Evolutionary conservation across 2,113 vertebrate species (phyloP).

Genomic region (Thinocorus orbignyianus): DNA sequence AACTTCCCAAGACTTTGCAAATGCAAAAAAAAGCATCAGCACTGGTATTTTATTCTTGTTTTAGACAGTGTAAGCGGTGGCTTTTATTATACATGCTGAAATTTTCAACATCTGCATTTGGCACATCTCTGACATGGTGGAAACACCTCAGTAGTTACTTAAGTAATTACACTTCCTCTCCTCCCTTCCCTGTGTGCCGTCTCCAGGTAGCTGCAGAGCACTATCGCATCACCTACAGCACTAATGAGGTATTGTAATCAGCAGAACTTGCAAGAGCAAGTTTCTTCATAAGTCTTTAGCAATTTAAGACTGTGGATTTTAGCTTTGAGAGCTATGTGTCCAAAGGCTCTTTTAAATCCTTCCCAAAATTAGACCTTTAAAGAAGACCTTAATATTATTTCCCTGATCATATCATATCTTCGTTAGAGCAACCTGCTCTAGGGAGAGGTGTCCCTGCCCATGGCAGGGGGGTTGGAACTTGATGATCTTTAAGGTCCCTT

Average conservation of each 20-base stretch:
- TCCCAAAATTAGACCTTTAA: neutral
- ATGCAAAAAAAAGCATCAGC: neutral
- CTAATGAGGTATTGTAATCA: neutral
- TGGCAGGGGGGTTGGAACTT: no score
- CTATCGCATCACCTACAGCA: neutral
- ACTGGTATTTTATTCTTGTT: neutral
- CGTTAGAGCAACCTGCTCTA: no score
- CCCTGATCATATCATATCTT: neutral
- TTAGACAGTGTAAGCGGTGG: neutral
- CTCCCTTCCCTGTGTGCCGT: fast-evolving
- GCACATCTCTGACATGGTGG: neutral
- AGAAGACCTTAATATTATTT: neutral
- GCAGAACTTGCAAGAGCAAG: neutral
- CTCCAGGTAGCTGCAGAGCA: neutral
- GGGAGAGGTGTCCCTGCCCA: no score
- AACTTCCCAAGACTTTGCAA: neutral
- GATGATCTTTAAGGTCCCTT: no score
- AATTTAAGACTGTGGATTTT: neutral
- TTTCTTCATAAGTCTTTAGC: neutral
- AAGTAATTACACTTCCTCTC: neutral
- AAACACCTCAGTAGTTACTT: neutral
- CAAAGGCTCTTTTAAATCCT: neutral
- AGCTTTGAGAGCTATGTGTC: neutral
- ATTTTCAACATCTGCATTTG: neutral
- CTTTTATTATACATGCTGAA: fast-evolving